These are phyloP conservation scores for Sebastiscus albofasciatus DNA, from an alignment of 2,797 vertebrate species.

Conservation along the genomic window DNA sequence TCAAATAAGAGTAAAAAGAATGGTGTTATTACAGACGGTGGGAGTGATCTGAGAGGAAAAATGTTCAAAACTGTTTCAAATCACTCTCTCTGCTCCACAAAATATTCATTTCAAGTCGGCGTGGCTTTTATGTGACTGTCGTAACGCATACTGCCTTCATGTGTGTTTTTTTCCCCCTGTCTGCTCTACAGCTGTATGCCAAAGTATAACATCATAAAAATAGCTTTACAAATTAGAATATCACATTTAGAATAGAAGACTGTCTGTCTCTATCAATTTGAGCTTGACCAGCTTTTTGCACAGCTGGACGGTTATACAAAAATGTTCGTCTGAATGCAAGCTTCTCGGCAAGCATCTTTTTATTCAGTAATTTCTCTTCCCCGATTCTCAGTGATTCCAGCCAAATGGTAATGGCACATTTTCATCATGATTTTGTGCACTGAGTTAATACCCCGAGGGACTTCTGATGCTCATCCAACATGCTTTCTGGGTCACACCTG, in stretches of 20 bases:
- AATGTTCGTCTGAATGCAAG: not conserved
- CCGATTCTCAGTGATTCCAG: constrained; percentile 26
- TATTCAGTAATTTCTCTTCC: constrained; percentile 12
- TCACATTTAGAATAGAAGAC: not conserved
- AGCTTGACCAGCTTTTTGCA: constrained; percentile 2
- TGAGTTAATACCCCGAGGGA: constrained; percentile 41
- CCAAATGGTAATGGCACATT: constrained; percentile 60
- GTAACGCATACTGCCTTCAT: not conserved
- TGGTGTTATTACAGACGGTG: constrained; percentile 8
- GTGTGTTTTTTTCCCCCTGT: not conserved
- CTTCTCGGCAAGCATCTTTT: constrained; percentile 1
- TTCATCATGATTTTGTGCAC: constrained; percentile 53
- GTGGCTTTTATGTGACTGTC: constrained; percentile 19
- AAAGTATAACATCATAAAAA: not conserved
- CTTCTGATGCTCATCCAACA: constrained; percentile 53
- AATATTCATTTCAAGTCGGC: constrained; percentile 17
- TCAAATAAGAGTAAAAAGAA: constrained; percentile 23
- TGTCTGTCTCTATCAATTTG: not conserved
- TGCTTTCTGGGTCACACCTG: constrained; percentile 74
- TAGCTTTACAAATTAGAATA: not conserved
- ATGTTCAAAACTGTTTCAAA: constrained; percentile 10
- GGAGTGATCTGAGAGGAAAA: constrained; percentile 19
- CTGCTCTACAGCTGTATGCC: not conserved
- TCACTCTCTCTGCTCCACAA: not conserved
- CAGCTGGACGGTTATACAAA: not conserved